Conservation (phyloP, 1,140 invertebrate species). For the Trichonephila inaurata region DNA sequence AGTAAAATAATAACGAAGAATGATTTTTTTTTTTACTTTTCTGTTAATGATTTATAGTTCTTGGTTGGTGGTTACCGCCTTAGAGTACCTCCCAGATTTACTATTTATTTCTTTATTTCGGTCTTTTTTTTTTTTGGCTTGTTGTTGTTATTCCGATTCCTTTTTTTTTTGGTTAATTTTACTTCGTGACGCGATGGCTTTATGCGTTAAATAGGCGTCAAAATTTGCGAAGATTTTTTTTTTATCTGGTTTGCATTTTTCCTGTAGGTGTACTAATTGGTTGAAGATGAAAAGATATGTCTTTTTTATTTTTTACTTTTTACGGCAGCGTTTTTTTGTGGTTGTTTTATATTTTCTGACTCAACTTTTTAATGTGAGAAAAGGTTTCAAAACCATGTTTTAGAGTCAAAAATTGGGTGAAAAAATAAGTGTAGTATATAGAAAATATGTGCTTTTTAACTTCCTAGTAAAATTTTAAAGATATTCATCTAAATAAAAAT, state of each 20-base stretch:
- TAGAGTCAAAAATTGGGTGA: no score
- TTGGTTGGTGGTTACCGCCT: constrained; percentile 74
- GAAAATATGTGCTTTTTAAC: no score
- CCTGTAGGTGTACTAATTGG: constrained; percentile 63
- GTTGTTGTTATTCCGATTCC: background rate
- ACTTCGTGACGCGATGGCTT: background rate
- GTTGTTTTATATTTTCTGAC: no score
- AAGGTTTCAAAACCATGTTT: no score
- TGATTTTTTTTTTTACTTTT: no score
- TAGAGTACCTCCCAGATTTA: constrained; percentile 59
- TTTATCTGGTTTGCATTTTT: constrained; percentile 23
- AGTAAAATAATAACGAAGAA: background rate
- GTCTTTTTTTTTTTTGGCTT: background rate
- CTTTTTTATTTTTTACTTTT: background rate
- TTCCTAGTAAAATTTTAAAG: no score
- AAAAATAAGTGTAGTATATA: no score
- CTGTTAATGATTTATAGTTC: constrained; percentile 75
- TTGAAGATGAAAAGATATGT: constrained; percentile 13
- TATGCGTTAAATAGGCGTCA: constrained; percentile 48
- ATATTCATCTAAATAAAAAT: no score
- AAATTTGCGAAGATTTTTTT: constrained; percentile 49
- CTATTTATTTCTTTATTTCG: constrained; percentile 48
- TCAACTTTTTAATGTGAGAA: no score
- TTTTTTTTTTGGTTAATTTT: constrained; percentile 25
- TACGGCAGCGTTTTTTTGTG: background rate